These are phyloP conservation scores for Aplocera efformata DNA, from an alignment of 2,888 invertebrate species.

Conservation along the genomic window DNA sequence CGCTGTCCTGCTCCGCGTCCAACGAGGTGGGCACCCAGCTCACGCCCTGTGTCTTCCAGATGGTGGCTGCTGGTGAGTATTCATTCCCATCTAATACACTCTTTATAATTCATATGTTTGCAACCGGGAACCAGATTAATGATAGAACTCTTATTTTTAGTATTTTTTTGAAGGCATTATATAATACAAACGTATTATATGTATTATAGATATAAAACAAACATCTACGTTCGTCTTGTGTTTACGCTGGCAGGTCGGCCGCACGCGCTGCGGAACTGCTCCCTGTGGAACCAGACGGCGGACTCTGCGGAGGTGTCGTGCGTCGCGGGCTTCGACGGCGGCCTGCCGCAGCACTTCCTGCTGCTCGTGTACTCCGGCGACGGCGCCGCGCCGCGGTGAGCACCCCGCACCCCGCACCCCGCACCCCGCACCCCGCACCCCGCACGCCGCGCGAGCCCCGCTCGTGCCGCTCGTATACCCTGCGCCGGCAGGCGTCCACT, in stretches of 20 bases:
- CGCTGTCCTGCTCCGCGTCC: constrained; percentile 91
- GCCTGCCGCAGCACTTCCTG: constrained; percentile 91
- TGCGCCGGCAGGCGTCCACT: no score
- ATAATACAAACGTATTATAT: no score
- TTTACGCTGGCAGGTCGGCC: constrained; percentile 84
- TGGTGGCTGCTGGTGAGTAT: constrained; percentile 90
- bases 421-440: no score
- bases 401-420: no score
- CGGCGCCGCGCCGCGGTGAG: constrained; percentile 55
- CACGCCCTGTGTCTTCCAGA: constrained; percentile 92
- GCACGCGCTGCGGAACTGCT: constrained; percentile 91
- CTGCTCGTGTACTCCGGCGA: constrained; percentile 85
- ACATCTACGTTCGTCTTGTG: no score
- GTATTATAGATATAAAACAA: no score
- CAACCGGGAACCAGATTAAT: no score
- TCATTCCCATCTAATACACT: background rate
- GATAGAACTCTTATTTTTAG: no score
- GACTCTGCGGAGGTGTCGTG: constrained; percentile 91
- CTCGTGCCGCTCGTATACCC: no score
- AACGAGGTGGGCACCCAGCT: constrained; percentile 91
- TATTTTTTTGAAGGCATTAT: background rate
- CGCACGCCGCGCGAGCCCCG: no score
- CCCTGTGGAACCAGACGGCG: constrained; percentile 91
- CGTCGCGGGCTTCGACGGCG: constrained; percentile 92
- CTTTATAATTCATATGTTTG: no score